Evolutionary conservation across 2,888 invertebrate species (phyloP).

Genomic region (Ophioninae sp.): DNA sequence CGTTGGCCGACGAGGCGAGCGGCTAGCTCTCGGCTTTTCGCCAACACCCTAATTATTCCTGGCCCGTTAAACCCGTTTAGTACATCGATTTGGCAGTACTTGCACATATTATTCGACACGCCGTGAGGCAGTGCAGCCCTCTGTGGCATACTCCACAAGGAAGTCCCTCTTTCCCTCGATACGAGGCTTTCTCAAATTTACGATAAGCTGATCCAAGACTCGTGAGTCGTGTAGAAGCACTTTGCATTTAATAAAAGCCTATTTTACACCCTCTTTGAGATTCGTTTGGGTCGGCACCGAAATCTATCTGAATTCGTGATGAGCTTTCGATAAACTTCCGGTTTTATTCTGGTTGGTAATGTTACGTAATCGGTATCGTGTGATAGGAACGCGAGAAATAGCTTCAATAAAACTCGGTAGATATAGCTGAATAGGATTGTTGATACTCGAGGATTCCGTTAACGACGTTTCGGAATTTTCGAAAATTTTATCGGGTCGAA

Average conservation of each 20-base stretch:
- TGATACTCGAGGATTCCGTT: no score
- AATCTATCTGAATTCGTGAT: neutral
- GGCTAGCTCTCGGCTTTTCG: constrained; percentile 73
- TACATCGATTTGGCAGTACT: constrained; percentile 75
- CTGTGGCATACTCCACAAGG: neutral
- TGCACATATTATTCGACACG: constrained; percentile 69
- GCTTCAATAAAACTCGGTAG: no score
- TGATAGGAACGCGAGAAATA: neutral
- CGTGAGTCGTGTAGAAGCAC: neutral
- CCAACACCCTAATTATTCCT: constrained; percentile 79
- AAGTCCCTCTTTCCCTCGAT: neutral
- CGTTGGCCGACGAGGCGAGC: constrained; percentile 63
- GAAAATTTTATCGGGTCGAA: no score
- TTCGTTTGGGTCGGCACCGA: neutral
- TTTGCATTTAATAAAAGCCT: neutral
- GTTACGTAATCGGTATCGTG: neutral
- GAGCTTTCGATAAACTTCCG: neutral
- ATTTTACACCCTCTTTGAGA: neutral
- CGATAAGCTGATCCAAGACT: neutral
- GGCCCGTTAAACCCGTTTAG: constrained; percentile 78
- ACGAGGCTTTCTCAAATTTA: neutral
- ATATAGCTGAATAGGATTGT: no score
- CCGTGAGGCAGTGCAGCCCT: constrained; percentile 12
- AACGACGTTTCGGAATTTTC: no score
- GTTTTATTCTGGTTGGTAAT: neutral